Conservation (phyloP, 64 coral and sea anemone species). For the Acropora tenuis region DNA sequence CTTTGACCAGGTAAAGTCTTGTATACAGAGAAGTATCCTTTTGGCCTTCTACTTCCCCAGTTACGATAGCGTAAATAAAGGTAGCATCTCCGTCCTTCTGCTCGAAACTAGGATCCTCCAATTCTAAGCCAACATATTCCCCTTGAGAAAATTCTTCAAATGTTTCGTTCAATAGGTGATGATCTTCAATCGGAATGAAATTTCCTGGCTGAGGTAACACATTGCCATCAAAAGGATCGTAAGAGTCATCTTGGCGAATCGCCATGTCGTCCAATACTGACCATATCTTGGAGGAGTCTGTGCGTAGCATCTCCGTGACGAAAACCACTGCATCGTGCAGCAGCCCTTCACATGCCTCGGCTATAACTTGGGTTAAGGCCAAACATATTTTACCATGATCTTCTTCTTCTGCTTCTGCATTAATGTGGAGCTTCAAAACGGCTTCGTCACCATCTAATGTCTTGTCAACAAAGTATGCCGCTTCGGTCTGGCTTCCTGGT, state of each 20-base stretch:
- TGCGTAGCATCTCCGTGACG: background rate
- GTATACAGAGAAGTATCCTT: background rate
- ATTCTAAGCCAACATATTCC: slow-evolving; percentile 60
- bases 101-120: slow-evolving; percentile 3
- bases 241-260: slow-evolving; percentile 63
- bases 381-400: background rate
- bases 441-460: background rate
- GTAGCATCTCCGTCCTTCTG: slow-evolving; percentile 44
- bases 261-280: background rate
- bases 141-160: slow-evolving; percentile 51
- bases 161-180: slow-evolving; percentile 50
- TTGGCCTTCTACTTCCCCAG: background rate
- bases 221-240: background rate
- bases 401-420: background rate
- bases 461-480: slow-evolving; percentile 53
- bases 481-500: slow-evolving; percentile 46
- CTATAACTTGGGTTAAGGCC: background rate
- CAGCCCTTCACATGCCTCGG: background rate
- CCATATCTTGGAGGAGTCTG: slow-evolving; percentile 21
- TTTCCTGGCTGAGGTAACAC: slow-evolving; percentile 44
- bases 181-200: slow-evolving; percentile 62
- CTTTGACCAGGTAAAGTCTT: background rate
- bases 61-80: slow-evolving; percentile 56
- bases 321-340: background rate
- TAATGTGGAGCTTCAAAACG: slow-evolving; percentile 54